Base-by-base conservation (phyloP, 2,113 vertebrate genomes). In the Gallinago paraguaiae region DNA sequence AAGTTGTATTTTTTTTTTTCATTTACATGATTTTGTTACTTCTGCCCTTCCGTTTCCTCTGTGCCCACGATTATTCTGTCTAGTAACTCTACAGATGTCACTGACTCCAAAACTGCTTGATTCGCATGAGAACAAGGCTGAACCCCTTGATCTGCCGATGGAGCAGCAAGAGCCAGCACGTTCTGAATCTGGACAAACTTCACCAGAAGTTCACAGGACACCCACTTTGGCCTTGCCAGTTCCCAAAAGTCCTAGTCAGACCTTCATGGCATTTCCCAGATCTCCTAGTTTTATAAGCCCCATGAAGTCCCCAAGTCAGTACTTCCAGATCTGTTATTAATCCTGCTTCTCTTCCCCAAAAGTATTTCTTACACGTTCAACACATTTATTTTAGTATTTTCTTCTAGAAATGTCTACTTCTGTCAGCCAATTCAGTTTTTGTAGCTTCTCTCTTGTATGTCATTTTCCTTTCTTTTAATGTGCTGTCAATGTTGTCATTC, bases 51-150 rank as follows among this genome's bases (percentile, higher is more conserved):
- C 70, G 48, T 93, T 96, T 97, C 97, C 92, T 96, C 91, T 98
- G 97, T 97, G 98, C 97, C 91, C 98, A 95, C 81, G 94, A 91
- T 96, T 96, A 95, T 96, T 96, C 94, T 93, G 84, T 97, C 86
- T 97, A 98, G 98, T 98, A 97, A 98, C 95, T 90, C 98, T 98
- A 53, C 98, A 98, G 98, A 95, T 98, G 93, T 98, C 97, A 97
- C 97, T 98, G 97, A 97, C 96, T 96, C 97, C 98, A 97, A 92
- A 98, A 96, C 92, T 90, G 93, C 97, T 95, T 93, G 97, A 96
- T 95, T 93, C 97, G 88, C 95, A 63, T 97, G 97, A 96, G 57
- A 98, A 96, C 97, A 82, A 94, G 95, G 94, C 94, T 81, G 92
- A 94, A 51, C 85, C 91, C 33, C 92, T 97, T 88, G 92, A 96